phyloP scores from a whole-genome alignment of 2,113 vertebrate genomes.

The Odontophorus gujanensis region DNA sequence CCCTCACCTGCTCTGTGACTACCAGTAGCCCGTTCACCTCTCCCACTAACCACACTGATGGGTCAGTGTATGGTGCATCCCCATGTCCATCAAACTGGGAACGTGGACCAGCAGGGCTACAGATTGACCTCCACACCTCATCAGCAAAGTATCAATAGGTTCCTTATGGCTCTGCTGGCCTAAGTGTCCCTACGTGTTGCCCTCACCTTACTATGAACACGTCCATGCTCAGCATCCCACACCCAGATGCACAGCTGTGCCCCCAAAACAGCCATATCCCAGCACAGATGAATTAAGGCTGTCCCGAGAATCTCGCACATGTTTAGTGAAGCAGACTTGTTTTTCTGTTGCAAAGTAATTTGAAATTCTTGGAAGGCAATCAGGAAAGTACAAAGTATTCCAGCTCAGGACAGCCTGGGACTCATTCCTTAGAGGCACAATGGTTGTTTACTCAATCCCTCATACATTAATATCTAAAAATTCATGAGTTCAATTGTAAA shows the following conservation, averaged over 20 bases:
- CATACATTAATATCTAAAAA: slow-evolving; percentile 70
- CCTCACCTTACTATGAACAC: not conserved
- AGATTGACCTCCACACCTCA: not conserved
- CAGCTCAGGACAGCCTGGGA: slow-evolving; percentile 70
- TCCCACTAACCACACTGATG: not conserved
- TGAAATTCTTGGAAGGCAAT: slow-evolving; percentile 75
- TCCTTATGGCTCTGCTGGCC: not conserved
- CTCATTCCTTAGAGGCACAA: slow-evolving; percentile 70
- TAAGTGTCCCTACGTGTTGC: fast-evolving
- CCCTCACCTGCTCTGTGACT: not conserved
- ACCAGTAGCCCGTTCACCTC: not conserved
- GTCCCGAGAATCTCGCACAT: not conserved
- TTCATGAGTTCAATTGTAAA: slow-evolving; percentile 62
- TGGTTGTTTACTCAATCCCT: slow-evolving; percentile 70
- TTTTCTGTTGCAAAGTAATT: slow-evolving; percentile 67
- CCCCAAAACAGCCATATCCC: not conserved
- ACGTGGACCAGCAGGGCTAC: not conserved
- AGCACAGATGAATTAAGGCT: not conserved
- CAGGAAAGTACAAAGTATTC: slow-evolving; percentile 75
- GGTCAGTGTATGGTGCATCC: fast-evolving
- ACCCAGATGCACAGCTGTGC: not conserved
- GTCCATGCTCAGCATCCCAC: not conserved
- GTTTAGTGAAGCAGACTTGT: slow-evolving; percentile 33
- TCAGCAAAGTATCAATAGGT: not conserved
- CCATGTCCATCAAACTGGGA: not conserved